Base-by-base conservation (phyloP, 1,140 invertebrate species). In the Lordiphosa collinella region DNA sequence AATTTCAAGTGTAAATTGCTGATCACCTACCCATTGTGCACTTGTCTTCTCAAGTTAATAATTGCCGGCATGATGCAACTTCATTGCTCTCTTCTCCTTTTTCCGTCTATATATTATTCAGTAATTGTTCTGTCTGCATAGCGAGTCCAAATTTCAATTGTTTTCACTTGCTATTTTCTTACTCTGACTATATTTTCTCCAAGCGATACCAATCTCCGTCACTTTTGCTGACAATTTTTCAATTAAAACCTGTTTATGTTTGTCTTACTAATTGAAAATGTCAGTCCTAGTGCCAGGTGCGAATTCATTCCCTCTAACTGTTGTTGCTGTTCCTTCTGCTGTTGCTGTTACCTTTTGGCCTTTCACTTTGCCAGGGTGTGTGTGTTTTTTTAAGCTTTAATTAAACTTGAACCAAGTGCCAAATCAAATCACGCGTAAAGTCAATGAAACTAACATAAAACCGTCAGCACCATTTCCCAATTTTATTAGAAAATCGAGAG, bases 371-470 rank as follows among this genome's bases (percentile, higher is more conserved):
- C n/a, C n/a, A n/a, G n/a, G n/a, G 4, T 5, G 18, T 22, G 18
- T 22, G 18, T 22, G 0, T n/a, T 56, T 29, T 12, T 35, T 29
- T 14, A 14, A 25, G 29, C 44, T 84, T 76, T 76, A 82, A 82
- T 82, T 68, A 84, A 84, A 75, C 40, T 46, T 34, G 34, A 25
- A 43, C 9, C 41, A 40, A 53, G 37, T 69, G 75, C 41, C 51
- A 51, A 82, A 76, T 72, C 67, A 71, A 84, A 76, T 76, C 67
- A 76, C 46, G 70, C 56, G 40, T 67, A 65, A 80, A 70, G 56
- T 59, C 56, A 53, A 76, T 76, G 62, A 68, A 76, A 76, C 61
- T 71, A 46, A 71, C 58, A 82, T 76, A 40, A 82, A 80, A 76
- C 61, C 35, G 40, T 11, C 43, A 34, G 32, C 31, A 31, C n/a